These are phyloP conservation scores for Heptranchias perlo DNA, from an alignment of 2,113 vertebrate genomes.

Conservation along the genomic window DNA sequence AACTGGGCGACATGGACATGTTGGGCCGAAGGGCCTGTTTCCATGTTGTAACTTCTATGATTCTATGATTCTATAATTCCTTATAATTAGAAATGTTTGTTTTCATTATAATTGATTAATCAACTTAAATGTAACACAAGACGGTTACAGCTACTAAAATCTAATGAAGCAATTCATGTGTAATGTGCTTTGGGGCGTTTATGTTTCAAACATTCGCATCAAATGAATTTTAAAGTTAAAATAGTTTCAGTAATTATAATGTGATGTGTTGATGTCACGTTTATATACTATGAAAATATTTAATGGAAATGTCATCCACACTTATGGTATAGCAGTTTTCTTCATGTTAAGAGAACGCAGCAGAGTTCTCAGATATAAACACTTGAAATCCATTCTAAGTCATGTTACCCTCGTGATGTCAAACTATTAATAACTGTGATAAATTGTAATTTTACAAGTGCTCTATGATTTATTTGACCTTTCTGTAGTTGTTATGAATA, in stretches of 20 bases:
- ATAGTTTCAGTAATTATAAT: not conserved
- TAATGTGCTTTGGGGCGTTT: not conserved
- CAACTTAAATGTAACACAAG: not conserved
- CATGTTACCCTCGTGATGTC: not conserved
- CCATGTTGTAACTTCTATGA: too few species aligned
- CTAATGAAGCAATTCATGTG: not conserved
- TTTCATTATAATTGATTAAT: not conserved
- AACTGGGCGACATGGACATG: too few species aligned
- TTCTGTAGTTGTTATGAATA: not conserved
- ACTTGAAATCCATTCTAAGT: not conserved
- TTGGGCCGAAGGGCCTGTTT: too few species aligned
- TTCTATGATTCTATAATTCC: too few species aligned
- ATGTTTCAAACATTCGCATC: not conserved
- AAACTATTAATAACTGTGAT: not conserved
- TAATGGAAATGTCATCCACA: not conserved
- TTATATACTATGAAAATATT: not conserved
- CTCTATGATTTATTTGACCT: not conserved
- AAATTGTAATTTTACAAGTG: not conserved
- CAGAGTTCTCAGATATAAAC: not conserved
- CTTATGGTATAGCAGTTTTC: not conserved
- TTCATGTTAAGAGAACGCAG: not conserved
- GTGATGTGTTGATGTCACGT: not conserved
- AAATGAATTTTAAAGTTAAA: not conserved
- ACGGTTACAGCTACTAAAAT: not conserved
- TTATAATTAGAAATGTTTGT: not conserved